Evolutionary conservation across 1,140 invertebrate species (phyloP).

Genomic region (Bombyx mandarina): DNA sequence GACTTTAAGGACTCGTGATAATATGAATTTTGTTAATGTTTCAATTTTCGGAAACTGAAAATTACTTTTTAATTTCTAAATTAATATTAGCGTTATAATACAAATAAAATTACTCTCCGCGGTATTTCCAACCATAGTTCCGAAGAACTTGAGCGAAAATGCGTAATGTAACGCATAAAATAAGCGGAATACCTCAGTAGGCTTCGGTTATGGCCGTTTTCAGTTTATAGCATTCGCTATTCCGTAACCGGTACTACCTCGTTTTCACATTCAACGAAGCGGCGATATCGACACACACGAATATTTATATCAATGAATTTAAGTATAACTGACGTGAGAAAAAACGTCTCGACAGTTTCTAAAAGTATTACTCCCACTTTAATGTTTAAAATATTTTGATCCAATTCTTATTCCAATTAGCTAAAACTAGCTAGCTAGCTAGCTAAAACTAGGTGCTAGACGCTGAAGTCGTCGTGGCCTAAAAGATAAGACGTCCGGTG

Average conservation of each 20-base stretch:
- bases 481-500: no score
- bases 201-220: constrained; percentile 11
- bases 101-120: background rate
- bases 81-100: background rate
- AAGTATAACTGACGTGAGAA: no score
- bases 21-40: background rate
- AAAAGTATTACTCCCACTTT: no score
- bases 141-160: background rate
- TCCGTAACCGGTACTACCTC: constrained; percentile 14
- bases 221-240: constrained; percentile 16
- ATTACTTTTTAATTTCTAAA: background rate
- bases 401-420: no score
- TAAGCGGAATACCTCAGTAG: constrained; percentile 10
- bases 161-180: background rate
- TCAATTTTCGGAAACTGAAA: background rate
- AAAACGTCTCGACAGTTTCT: no score
- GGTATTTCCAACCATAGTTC: background rate
- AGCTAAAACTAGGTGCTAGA: no score
- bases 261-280: constrained; percentile 6
- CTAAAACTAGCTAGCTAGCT: no score
- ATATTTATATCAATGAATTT: constrained; percentile 1
- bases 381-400: no score
- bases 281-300: background rate
- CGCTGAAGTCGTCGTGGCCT: no score
- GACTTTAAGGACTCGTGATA: no score